Conservation (phyloP, 2,797 vertebrate genomes). For the Gymnoscopelus braueri region DNA sequence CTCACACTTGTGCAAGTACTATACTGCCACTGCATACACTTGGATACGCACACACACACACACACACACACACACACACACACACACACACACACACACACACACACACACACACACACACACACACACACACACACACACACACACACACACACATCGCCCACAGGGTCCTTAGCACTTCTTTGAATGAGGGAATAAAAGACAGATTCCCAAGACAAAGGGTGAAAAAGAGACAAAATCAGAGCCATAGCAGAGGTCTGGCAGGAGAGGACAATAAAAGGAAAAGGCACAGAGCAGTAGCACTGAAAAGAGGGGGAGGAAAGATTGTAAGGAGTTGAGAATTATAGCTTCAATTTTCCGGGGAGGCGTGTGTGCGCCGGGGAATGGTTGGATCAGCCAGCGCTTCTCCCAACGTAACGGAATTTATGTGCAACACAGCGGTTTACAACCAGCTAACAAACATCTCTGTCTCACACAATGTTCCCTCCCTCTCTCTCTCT, state of each 20-base stretch:
- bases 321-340: conserved; percentile 66
- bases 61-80: no score
- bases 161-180: no score
- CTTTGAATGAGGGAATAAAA: conserved; percentile 48
- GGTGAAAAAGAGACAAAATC: background rate
- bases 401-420: conserved; percentile 75
- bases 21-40: no score
- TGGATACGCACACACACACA: no score
- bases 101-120: no score
- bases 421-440: conserved; percentile 77
- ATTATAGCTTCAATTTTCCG: conserved; percentile 83
- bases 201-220: conserved; percentile 27
- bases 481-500: no score
- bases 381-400: conserved; percentile 69
- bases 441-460: conserved; percentile 76
- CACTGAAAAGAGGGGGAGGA: conserved; percentile 32
- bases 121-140: no score
- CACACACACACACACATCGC: no score
- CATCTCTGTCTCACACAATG: conserved; percentile 50
- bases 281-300: conserved; percentile 23
- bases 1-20: no score
- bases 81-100: no score
- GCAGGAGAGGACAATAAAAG: background rate
- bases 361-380: conserved; percentile 66
- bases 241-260: conserved; percentile 1